These are phyloP conservation scores for Poeciliopsis occidentalis DNA, from an alignment of 2,113 vertebrate species.

Conservation along the genomic window DNA sequence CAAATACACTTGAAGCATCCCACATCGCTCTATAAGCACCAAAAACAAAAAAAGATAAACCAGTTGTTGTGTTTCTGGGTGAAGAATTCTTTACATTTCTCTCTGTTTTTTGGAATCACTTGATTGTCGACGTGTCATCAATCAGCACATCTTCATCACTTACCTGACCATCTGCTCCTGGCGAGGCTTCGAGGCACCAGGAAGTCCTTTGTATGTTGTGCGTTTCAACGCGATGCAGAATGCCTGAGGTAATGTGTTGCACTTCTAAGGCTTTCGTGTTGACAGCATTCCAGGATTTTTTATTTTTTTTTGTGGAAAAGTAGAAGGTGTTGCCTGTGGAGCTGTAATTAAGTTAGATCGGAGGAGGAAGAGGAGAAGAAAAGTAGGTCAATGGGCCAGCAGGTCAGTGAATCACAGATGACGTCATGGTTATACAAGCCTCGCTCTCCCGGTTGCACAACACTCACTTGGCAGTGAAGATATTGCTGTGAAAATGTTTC, in stretches of 20 bases:
- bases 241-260: constrained; percentile 8
- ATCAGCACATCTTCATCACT: neutral
- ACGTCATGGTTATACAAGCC: constrained; percentile 83
- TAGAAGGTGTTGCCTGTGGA: constrained; percentile 58
- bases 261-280: constrained; percentile 27
- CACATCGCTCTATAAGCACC: constrained; percentile 27
- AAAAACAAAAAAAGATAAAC: constrained; percentile 6
- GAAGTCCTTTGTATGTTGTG: constrained; percentile 1
- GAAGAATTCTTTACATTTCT: neutral
- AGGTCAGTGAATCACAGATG: constrained; percentile 87
- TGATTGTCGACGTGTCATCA: neutral
- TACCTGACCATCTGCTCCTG: neutral
- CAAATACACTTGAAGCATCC: constrained; percentile 18
- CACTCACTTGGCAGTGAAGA: constrained; percentile 30
- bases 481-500: constrained; percentile 18
- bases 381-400: constrained; percentile 96
- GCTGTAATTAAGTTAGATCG: constrained; percentile 71
- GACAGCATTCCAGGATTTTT: constrained; percentile 6
- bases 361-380: constrained; percentile 74
- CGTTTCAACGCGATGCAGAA: constrained; percentile 13
- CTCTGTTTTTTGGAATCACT: neutral
- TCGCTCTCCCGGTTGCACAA: constrained; percentile 75
- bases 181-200: constrained; percentile 9
- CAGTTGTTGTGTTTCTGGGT: neutral
- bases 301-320: constrained; percentile 39